Evolutionary conservation across 2,113 vertebrate genomes (phyloP).

Genomic region (Cygnus buccinator): DNA sequence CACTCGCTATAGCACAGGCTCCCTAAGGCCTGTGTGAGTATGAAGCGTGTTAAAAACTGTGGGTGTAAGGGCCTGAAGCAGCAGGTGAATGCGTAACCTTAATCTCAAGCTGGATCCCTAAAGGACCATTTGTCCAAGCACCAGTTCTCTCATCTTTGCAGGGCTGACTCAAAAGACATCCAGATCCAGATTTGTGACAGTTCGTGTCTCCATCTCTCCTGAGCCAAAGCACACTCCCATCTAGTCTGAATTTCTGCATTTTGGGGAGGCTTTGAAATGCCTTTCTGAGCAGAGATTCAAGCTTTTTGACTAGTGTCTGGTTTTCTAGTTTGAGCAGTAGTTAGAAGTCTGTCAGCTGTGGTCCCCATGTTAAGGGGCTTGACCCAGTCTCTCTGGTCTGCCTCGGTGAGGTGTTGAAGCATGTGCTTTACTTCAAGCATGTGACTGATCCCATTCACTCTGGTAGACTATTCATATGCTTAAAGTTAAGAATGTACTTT

Average conservation of each 20-base stretch:
- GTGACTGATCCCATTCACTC: slow-evolving; percentile 8
- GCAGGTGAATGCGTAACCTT: background rate
- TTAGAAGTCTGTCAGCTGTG: background rate
- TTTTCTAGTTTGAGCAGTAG: background rate
- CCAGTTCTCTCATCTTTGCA: background rate
- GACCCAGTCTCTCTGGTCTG: background rate
- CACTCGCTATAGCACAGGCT: background rate
- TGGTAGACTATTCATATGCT: background rate
- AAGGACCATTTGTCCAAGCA: background rate
- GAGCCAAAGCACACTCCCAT: background rate
- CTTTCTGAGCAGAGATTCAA: background rate
- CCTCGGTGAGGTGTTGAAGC: background rate
- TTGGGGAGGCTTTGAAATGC: background rate
- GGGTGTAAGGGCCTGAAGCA: background rate
- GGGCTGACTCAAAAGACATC: background rate
- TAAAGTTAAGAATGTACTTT: slow-evolving; percentile 4
- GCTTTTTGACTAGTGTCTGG: background rate
- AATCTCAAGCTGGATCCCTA: background rate
- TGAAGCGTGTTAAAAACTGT: background rate
- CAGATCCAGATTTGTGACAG: background rate
- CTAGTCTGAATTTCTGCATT: background rate
- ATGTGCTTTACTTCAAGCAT: slow-evolving; percentile 12
- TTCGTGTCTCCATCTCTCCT: background rate
- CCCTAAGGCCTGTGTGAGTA: background rate
- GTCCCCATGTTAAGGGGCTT: background rate